Percentiles rank a stretch among this genome's conserved stretches.
Evolutionary conservation across 2,888 invertebrate species (phyloP).

Genomic region (Pachymerium ferrugineum): DNA sequence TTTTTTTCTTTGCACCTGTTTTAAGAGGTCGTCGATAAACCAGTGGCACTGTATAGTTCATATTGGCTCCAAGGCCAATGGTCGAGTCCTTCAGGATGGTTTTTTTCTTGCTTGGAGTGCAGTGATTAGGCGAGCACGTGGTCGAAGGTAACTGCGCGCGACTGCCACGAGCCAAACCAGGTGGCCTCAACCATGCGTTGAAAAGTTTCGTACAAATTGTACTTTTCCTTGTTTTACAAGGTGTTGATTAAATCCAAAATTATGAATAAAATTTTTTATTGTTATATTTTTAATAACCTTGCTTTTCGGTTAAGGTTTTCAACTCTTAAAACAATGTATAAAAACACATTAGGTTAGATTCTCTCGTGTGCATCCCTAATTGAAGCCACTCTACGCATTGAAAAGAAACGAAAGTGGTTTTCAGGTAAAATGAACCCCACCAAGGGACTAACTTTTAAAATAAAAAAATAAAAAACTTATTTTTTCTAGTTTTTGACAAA

Average conservation of each 20-base stretch:
- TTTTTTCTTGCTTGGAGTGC: not conserved
- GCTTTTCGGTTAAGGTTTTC: not conserved
- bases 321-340: no score
- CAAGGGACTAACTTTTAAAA: not conserved
- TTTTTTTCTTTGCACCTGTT: not conserved
- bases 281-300: not conserved
- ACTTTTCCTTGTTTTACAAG: not conserved
- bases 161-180: slow-evolving; percentile 27
- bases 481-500: no score
- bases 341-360: not conserved
- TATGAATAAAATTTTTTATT: not conserved
- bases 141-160: slow-evolving; percentile 24
- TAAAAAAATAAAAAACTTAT: not conserved
- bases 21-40: not conserved
- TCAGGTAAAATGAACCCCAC: not conserved
- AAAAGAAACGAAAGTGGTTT: slow-evolving; percentile 1
- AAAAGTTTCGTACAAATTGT: not conserved
- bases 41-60: no score
- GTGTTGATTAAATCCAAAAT: not conserved
- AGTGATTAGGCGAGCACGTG: slow-evolving; percentile 24
- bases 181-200: not conserved
- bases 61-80: not conserved
- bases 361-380: not conserved
- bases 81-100: slow-evolving; percentile 15
- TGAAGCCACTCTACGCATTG: not conserved